phyloP scores from a whole-genome alignment of 64 coral and sea anemone genomes.

The Montipora foliosa region DNA sequence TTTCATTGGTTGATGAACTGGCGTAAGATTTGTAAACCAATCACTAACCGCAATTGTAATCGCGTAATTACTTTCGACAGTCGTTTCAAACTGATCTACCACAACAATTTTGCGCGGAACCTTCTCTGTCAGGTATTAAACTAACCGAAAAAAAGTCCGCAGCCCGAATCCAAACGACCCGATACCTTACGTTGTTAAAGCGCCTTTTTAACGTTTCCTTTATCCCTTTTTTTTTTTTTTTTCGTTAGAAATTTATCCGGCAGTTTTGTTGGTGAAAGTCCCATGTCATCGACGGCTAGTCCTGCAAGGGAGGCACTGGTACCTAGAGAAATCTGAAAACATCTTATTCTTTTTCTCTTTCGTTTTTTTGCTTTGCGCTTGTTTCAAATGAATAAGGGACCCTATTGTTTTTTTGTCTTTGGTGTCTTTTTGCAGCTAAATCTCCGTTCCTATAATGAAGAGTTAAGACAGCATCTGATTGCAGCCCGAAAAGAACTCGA shows the following conservation, averaged over 20 bases:
- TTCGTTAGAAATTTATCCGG: slow-evolving; percentile 38
- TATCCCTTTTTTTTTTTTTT: background rate
- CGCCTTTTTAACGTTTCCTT: too few relatives aligned
- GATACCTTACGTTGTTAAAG: too few relatives aligned
- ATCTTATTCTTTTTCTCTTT: background rate
- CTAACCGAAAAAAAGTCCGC: too few relatives aligned
- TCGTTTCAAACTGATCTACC: too few relatives aligned
- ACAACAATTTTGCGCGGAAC: too few relatives aligned
- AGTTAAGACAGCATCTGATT: slow-evolving; percentile 62
- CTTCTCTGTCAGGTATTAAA: too few relatives aligned
- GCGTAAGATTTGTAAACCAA: too few relatives aligned
- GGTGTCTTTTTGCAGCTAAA: slow-evolving; percentile 24
- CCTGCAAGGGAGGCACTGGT: slow-evolving; percentile 74
- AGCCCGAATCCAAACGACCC: too few relatives aligned
- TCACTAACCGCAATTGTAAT: too few relatives aligned
- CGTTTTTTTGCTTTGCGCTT: background rate
- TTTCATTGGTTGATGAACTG: too few relatives aligned
- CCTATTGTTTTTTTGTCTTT: background rate
- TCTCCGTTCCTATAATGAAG: slow-evolving; percentile 61
- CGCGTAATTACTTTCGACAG: too few relatives aligned
- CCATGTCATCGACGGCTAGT: slow-evolving; percentile 50
- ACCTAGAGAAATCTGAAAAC: background rate
- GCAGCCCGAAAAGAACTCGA: slow-evolving; percentile 72
- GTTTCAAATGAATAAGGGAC: background rate
- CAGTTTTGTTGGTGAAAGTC: slow-evolving; percentile 71